Evolutionary conservation across 92 coral and sea anemone genomes (phyloP).

Genomic region (Siderastrea siderea): DNA sequence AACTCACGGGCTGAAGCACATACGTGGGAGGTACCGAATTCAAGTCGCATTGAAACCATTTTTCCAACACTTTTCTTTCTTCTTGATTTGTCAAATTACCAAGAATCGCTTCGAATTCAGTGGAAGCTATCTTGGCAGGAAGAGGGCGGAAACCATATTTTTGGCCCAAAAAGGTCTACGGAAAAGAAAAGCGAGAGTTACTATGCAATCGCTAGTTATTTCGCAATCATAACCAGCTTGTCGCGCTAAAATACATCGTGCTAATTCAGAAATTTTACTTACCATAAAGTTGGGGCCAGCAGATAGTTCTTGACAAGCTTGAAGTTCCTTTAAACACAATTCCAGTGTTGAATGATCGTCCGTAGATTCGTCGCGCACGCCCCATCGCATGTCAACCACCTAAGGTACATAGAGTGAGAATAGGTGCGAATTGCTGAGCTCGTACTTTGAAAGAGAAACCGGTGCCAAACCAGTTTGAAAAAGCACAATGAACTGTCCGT

Average conservation of each 20-base stretch:
- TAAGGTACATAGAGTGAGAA: not conserved
- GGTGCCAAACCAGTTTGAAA: not conserved
- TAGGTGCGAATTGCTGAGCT: too few species aligned
- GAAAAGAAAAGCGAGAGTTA: not conserved
- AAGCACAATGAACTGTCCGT: not conserved
- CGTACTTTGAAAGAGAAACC: not conserved
- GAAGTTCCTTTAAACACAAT: constrained; percentile 75
- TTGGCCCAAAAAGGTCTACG: constrained; percentile 72
- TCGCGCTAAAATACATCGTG: not conserved
- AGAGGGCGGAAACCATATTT: constrained; percentile 81
- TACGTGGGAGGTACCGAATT: constrained; percentile 70
- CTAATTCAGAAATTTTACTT: not conserved
- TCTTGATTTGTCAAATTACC: constrained; percentile 29
- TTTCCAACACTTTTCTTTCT: constrained; percentile 43
- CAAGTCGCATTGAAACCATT: constrained; percentile 70
- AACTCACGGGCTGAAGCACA: constrained; percentile 78
- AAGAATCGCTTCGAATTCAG: constrained; percentile 57
- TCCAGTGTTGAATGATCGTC: constrained; percentile 81
- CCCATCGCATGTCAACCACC: constrained; percentile 89
- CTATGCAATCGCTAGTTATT: not conserved
- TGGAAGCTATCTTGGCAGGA: constrained; percentile 53
- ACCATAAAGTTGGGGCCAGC: constrained; percentile 86
- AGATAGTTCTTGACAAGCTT: constrained; percentile 75
- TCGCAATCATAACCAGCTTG: not conserved
- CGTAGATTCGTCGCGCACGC: constrained; percentile 74